Evolutionary conservation across 2,113 vertebrate species (phyloP).

Genomic region (Prunella himalayana): DNA sequence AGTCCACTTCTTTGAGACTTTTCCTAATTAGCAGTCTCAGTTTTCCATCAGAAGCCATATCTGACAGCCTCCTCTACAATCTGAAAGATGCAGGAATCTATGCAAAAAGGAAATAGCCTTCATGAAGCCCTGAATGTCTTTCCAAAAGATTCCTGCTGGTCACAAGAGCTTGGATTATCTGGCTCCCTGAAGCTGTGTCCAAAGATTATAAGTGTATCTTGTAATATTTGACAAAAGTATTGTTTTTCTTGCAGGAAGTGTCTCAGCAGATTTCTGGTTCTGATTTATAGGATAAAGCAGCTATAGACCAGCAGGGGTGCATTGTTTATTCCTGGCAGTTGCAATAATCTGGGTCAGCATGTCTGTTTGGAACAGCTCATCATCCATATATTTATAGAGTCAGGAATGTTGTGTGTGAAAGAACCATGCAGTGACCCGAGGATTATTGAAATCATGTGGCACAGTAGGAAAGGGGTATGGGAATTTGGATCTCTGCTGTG

Average conservation of each 20-base stretch:
- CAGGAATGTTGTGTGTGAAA: neutral
- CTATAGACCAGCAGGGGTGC: neutral
- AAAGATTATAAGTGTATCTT: neutral
- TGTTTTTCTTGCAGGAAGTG: neutral
- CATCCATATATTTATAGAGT: neutral
- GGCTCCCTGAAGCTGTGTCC: neutral
- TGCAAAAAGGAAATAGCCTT: neutral
- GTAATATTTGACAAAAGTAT: neutral
- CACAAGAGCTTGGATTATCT: neutral
- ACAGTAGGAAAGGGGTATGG: neutral
- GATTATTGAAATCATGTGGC: neutral
- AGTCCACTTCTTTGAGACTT: neutral
- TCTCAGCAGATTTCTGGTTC: neutral
- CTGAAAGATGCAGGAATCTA: neutral
- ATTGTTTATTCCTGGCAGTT: neutral
- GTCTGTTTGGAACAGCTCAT: neutral
- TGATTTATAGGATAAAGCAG: neutral
- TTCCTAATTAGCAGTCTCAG: neutral
- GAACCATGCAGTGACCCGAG: neutral
- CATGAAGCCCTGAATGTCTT: neutral
- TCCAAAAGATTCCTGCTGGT: neutral
- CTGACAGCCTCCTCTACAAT: neutral
- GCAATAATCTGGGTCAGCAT: neutral
- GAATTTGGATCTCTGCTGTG: neutral
- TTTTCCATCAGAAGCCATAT: neutral